Base-by-base conservation (phyloP, 2,113 vertebrate genomes). In the Panthera leo region DNA sequence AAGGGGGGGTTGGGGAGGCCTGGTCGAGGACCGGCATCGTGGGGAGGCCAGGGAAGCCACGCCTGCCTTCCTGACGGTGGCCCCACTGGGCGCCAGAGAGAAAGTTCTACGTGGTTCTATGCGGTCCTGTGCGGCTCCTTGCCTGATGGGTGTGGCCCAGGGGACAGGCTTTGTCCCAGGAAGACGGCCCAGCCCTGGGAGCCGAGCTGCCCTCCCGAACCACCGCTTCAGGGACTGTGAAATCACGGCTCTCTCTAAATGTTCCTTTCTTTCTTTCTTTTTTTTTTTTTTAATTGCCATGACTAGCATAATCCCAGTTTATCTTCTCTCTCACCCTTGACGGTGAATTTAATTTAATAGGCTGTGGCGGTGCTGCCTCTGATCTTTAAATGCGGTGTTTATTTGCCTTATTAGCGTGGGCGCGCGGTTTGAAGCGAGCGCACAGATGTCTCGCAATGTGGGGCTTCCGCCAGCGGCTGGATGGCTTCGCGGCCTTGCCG, bases 271-370 rank as follows among this genome's bases (percentile, higher is more conserved):
- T 97, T 21, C 0, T 27, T 78, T 84, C 95, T 19, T 18, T 61
- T 5, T 25, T 61, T 7, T 25, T 55, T 8, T 25, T n/a, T 51
- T 2, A 95, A 97, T 97, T 82, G 94, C 91, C 34, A 0, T 85
- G 48, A 78, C 45, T 76, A 29, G 96, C 97, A 85, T 94, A 93
- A 98, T 89, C 68, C 87, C 36, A 76, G 89, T 45, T 45, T 88
- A 85, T 95, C 95, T 98, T 29, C 68, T 92, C 83, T 78, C 53
- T 87, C 0, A 10, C 97, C 90, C 93, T 94, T 91, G 95, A 90
- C 16, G 23, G 80, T 73, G 97, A 97, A 87, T 87, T 85, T 95
- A 91, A 91, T 61, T 76, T 55, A 61, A 87, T 34, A 15, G 78
- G 23, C 71, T 82, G 51, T 79, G 88, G 93, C 27, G 34, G 27